phyloP scores from a whole-genome alignment of 2,113 vertebrate species.

The Indri indri region DNA sequence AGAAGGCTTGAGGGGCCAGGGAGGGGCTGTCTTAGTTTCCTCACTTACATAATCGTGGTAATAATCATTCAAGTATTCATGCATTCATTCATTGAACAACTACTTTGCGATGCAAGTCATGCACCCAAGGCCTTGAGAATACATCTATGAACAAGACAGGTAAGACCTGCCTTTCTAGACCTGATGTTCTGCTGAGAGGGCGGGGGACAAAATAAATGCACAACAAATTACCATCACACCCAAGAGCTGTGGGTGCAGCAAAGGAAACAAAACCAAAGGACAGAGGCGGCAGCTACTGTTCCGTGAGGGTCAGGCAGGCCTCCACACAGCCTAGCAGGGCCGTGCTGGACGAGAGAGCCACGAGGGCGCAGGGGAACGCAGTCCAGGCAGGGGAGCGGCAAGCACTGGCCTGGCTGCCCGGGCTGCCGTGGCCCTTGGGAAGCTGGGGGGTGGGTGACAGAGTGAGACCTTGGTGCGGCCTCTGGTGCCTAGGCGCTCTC shows the following conservation, averaged over 20 bases:
- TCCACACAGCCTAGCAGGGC: not conserved
- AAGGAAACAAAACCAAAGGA: not conserved
- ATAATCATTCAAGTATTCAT: not conserved
- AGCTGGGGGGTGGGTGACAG: not conserved
- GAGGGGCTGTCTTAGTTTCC: not conserved
- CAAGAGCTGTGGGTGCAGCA: not conserved
- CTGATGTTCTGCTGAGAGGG: not conserved
- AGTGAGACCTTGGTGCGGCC: not conserved
- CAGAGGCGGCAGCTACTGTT: not conserved
- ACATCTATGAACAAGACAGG: not conserved
- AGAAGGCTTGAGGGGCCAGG: not conserved
- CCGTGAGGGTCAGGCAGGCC: not conserved
- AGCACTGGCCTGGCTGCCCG: not conserved
- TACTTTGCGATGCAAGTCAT: not conserved
- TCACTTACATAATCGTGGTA: not conserved
- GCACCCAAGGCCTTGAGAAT: not conserved
- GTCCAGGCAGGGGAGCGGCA: not conserved
- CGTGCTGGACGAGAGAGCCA: not conserved
- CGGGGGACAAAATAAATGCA: not conserved
- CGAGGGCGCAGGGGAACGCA: accelerated
- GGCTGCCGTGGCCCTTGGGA: accelerated
- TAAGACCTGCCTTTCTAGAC: not conserved
- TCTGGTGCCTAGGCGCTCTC: not conserved
- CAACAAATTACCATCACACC: not conserved
- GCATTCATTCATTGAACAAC: not conserved